Conservation (phyloP, 2,113 vertebrate genomes). For the Meles meles region DNA sequence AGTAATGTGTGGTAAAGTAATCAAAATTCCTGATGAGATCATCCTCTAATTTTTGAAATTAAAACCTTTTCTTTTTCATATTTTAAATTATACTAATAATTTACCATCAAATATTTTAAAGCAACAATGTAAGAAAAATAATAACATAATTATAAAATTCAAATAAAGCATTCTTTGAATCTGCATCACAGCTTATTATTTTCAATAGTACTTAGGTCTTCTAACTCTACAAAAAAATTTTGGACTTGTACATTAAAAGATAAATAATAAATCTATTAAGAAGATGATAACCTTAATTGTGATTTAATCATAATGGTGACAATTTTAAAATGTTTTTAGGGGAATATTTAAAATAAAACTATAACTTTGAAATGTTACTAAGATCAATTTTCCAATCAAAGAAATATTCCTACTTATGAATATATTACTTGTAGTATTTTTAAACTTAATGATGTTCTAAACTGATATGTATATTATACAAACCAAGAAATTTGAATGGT, state of each 20-base stretch:
- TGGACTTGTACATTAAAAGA: neutral
- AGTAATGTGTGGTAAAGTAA: neutral
- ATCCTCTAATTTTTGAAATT: neutral
- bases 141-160: neutral
- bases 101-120: conserved; percentile 20
- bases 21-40: neutral
- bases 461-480: neutral
- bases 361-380: neutral
- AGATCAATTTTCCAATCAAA: neutral
- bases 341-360: conserved; percentile 1
- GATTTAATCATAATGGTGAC: neutral
- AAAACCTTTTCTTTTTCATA: neutral
- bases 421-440: conserved; percentile 46
- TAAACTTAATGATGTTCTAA: conserved; percentile 65
- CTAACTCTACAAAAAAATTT: neutral
- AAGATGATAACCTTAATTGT: neutral
- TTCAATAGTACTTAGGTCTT: neutral
- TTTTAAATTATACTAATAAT: neutral
- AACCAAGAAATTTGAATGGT: conserved; percentile 65
- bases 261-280: neutral
- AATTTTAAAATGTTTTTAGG: neutral
- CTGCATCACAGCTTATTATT: neutral
- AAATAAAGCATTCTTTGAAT: neutral
- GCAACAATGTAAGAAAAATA: neutral
- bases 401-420: conserved; percentile 56